These are phyloP conservation scores for Tragelaphus strepsiceros DNA, from an alignment of 2,113 vertebrate genomes.

Conservation along the genomic window DNA sequence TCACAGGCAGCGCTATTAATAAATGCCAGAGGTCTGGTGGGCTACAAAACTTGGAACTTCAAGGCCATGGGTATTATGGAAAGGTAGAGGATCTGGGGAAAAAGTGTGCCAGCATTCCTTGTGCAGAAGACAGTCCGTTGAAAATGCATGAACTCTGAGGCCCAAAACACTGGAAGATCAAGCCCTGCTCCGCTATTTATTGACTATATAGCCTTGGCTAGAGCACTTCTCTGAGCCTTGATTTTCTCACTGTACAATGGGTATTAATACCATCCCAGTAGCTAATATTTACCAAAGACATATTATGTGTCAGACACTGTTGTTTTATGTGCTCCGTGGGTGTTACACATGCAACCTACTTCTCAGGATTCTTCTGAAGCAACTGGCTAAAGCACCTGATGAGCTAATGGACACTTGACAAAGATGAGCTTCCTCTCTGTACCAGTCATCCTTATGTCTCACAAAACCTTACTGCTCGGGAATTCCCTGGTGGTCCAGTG, in stretches of 20 bases:
- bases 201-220: not conserved
- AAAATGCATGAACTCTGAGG: not conserved
- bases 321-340: not conserved
- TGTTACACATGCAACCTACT: not conserved
- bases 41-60: not conserved
- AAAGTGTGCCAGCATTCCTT: no score
- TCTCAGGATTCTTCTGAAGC: not conserved
- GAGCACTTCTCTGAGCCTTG: not conserved
- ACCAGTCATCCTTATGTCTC: not conserved
- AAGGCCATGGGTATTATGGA: not conserved
- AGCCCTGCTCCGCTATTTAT: not conserved
- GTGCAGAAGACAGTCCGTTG: not conserved
- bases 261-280: not conserved
- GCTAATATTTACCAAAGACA: not conserved
- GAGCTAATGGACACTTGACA: not conserved
- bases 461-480: not conserved
- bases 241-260: not conserved
- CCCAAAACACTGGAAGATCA: not conserved
- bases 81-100: not conserved
- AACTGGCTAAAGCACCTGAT: not conserved
- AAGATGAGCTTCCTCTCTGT: not conserved
- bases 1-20: not conserved
- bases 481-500: not conserved
- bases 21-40: not conserved
- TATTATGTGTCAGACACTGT: not conserved